phyloP scores from a whole-genome alignment of 53 echinoderm and acorn worm species.

The Arbacia lixula region DNA sequence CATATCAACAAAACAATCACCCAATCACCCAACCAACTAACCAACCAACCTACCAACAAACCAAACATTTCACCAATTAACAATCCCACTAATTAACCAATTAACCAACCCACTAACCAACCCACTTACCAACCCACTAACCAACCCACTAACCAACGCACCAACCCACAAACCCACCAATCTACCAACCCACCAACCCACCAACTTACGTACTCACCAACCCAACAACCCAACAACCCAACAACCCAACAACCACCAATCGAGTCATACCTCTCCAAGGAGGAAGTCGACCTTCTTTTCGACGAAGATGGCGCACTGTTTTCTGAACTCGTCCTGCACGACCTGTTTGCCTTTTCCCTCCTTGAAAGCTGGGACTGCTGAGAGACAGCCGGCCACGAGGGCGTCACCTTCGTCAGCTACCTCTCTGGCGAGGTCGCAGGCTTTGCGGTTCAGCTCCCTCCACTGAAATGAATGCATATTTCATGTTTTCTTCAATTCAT shows the following conservation, averaged over 20 bases:
- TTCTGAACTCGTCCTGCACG: slow-evolving; percentile 67
- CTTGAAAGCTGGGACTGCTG: slow-evolving; percentile 52
- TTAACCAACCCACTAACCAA: too few species aligned
- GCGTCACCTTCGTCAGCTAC: slow-evolving; percentile 75
- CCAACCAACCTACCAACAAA: slow-evolving; percentile 2
- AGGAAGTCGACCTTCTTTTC: slow-evolving; percentile 79
- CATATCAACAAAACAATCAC: background rate
- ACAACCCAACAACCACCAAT: too few species aligned
- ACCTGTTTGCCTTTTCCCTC: slow-evolving; percentile 59
- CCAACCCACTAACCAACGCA: background rate
- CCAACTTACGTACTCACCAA: too few species aligned
- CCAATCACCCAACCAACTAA: too few species aligned
- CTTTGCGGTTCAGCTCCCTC: slow-evolving; percentile 36
- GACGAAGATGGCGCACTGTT: slow-evolving; percentile 66
- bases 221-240: too few species aligned
- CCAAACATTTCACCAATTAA: background rate
- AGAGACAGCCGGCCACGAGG: slow-evolving; percentile 75
- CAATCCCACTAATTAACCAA: background rate
- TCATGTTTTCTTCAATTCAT: too few species aligned
- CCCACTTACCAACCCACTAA: background rate
- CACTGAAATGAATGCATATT: too few species aligned
- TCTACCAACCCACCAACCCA: too few species aligned
- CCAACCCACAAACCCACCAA: too few species aligned
- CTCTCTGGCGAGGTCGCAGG: slow-evolving; percentile 77
- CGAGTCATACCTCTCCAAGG: slow-evolving; percentile 76